Conservation (phyloP, 2,888 invertebrate genomes). For the Dryococelus australis region DNA sequence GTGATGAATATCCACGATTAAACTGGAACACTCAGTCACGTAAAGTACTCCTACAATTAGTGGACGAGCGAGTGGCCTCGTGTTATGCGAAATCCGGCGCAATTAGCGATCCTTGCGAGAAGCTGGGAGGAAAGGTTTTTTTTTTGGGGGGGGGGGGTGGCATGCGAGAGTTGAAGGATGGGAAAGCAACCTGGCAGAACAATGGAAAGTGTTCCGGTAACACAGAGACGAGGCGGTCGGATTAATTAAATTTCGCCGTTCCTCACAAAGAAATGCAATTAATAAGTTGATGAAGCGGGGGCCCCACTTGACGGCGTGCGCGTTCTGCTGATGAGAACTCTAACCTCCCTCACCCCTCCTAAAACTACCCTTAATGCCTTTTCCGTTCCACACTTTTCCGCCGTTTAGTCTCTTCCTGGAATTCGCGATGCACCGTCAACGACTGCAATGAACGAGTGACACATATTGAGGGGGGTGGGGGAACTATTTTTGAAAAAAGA, state of each 20-base stretch:
- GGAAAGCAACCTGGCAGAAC: background rate
- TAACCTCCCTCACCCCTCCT: too few species aligned
- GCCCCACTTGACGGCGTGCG: background rate
- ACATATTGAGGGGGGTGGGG: too few species aligned
- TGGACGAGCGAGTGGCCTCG: background rate
- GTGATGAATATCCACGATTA: background rate
- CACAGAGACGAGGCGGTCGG: background rate
- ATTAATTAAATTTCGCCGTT: conserved; percentile 13
- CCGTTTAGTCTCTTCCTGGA: too few species aligned
- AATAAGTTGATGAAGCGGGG: conserved; percentile 8
- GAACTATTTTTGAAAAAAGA: too few species aligned
- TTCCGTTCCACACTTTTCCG: too few species aligned
- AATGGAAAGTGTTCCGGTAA: background rate
- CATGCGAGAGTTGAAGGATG: background rate
- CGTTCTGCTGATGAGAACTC: background rate
- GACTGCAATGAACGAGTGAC: too few species aligned
- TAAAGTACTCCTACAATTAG: background rate
- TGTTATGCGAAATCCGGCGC: conserved; percentile 16
- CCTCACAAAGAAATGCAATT: conserved; percentile 9
- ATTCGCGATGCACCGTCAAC: too few species aligned
- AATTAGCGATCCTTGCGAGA: background rate
- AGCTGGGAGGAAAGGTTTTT: background rate
- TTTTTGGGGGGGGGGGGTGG: too few species aligned
- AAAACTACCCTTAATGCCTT: too few species aligned
- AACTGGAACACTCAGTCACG: background rate